Evolutionary conservation across 2,113 vertebrate species (phyloP).

Genomic region (Puma concolor): DNA sequence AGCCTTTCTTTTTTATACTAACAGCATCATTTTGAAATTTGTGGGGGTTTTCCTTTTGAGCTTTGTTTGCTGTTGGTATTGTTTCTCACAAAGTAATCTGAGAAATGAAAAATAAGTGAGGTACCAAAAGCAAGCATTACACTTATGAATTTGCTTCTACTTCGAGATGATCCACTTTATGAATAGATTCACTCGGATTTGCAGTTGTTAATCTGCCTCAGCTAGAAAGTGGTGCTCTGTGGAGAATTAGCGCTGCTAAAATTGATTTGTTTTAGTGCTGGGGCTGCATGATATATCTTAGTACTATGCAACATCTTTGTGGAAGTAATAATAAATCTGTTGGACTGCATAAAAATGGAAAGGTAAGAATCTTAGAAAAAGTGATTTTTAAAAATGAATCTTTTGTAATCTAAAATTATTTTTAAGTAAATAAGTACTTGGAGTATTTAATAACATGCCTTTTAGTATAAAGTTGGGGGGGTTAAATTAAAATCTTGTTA

Average conservation of each 20-base stretch:
- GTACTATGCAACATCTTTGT: slow-evolving; percentile 82
- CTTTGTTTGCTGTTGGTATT: slow-evolving; percentile 85
- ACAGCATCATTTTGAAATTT: slow-evolving; percentile 86
- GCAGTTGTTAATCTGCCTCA: slow-evolving; percentile 77
- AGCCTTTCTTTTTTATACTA: slow-evolving; percentile 85
- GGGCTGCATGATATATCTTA: slow-evolving; percentile 85
- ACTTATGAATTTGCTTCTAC: slow-evolving; percentile 81
- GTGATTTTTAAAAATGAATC: slow-evolving; percentile 27
- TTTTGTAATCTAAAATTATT: slow-evolving; percentile 48
- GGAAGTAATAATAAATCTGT: slow-evolving; percentile 77
- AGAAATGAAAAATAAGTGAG: slow-evolving; percentile 81
- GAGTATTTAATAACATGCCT: slow-evolving; percentile 53
- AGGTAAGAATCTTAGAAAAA: slow-evolving; percentile 74
- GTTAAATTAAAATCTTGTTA: slow-evolving; percentile 47
- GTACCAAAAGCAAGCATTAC: slow-evolving; percentile 84
- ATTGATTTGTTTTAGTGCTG: slow-evolving; percentile 80
- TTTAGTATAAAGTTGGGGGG: slow-evolving; percentile 28
- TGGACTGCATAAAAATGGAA: slow-evolving; percentile 77
- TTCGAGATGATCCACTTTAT: slow-evolving; percentile 77
- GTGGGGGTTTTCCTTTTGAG: slow-evolving; percentile 76
- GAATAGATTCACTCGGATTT: slow-evolving; percentile 75
- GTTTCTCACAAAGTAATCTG: slow-evolving; percentile 77
- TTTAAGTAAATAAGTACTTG: slow-evolving; percentile 47
- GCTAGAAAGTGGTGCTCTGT: slow-evolving; percentile 74
- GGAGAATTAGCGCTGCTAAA: slow-evolving; percentile 80